A percentile compares a stretch with the other conserved stretches of the same genome.
Conservation (phyloP, 2,113 vertebrate species). For the Ceratotherium simum region DNA sequence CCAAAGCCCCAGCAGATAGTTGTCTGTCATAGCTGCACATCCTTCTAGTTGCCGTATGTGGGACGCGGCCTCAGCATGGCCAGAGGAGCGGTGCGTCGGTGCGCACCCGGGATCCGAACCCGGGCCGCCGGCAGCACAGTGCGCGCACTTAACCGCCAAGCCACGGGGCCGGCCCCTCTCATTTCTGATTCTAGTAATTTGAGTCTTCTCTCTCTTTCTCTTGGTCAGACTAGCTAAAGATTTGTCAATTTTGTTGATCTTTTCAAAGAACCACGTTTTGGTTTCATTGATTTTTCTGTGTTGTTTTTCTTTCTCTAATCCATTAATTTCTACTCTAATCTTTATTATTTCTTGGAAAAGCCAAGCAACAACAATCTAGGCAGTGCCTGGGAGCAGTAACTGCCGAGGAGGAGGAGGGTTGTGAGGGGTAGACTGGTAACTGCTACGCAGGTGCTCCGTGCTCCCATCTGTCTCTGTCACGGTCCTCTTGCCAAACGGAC, state of each 20-base stretch:
- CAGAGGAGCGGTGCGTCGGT: no score
- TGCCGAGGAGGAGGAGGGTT: neutral
- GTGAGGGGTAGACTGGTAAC: neutral
- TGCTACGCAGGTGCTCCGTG: fast-evolving
- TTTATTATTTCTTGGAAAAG: neutral
- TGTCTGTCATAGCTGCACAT: no score
- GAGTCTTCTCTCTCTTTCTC: neutral
- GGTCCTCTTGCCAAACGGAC: fast-evolving
- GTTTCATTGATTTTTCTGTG: neutral
- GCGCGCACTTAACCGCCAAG: no score
- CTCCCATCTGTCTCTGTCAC: fast-evolving
- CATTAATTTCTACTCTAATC: neutral
- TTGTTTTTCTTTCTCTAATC: neutral
- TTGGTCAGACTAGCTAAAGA: neutral
- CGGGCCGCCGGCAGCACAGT: no score
- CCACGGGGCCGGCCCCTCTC: no score
- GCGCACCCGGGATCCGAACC: no score
- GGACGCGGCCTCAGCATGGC: no score
- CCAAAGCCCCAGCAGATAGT: no score
- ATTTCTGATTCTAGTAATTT: neutral
- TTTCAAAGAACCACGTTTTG: neutral
- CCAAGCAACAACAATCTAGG: neutral
- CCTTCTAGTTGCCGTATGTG: no score
- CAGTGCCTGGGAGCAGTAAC: neutral
- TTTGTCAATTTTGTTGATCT: neutral